A percentile compares a stretch with the other conserved stretches of the same genome.
Conservation (phyloP, 2,888 invertebrate genomes). For the Dolichomitus sp. region DNA sequence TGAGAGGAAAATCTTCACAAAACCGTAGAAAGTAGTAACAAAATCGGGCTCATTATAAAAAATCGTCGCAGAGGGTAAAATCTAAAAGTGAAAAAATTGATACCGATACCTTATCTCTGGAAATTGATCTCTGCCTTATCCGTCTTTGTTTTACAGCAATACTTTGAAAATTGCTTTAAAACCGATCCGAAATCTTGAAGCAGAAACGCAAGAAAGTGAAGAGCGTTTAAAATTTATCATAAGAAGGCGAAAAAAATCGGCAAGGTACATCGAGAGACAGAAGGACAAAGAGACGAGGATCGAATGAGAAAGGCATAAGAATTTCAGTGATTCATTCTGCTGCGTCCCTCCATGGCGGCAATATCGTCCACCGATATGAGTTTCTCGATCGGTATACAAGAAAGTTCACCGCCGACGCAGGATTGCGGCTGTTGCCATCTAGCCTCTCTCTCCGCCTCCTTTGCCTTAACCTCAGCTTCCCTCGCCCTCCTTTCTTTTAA, state of each 20-base stretch:
- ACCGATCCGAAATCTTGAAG: background rate
- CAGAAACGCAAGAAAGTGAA: background rate
- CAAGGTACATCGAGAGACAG: constrained; percentile 19
- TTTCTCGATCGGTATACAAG: constrained; percentile 94
- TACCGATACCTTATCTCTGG: no score
- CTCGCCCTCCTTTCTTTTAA: constrained; percentile 92
- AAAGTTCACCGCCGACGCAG: constrained; percentile 93
- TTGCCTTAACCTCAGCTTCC: constrained; percentile 91
- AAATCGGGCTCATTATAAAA: no score
- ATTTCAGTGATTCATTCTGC: constrained; percentile 81
- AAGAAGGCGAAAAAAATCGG: background rate
- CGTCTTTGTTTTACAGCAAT: background rate
- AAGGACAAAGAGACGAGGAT: constrained; percentile 36
- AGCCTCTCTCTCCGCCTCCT: constrained; percentile 88
- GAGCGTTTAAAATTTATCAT: background rate
- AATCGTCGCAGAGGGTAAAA: no score
- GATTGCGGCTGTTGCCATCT: constrained; percentile 89
- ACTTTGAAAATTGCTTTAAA: background rate
- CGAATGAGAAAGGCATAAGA: constrained; percentile 37
- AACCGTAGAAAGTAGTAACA: no score
- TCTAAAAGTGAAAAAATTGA: no score
- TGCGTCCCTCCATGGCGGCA: constrained; percentile 84
- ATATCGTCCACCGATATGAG: constrained; percentile 88
- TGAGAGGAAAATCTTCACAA: no score
- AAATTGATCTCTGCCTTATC: background rate